Base-by-base conservation (phyloP, 2,888 invertebrate genomes). In the Pharmacophagus antenor region DNA sequence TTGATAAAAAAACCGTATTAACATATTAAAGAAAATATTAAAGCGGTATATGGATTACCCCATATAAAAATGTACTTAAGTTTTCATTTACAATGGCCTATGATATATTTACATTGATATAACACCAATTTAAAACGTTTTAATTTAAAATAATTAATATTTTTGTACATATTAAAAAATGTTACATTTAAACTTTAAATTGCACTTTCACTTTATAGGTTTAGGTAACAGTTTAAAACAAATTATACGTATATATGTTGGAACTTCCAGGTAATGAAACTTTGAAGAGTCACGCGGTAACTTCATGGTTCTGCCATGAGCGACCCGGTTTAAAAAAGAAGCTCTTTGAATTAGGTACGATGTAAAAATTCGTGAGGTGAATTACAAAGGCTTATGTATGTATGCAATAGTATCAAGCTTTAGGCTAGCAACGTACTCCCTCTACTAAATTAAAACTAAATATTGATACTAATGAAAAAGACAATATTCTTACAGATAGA, bases 301-400 rank as follows among this genome's bases (percentile, higher is more conserved):
- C 31, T 12, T 27, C 48, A 47, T 25, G 17, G n/a, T 20, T 0
- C 25, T 50, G 6, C 15, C 15, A 37, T 37, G n/a, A n/a, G n/a
- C 37, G 37, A 37, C 37, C 37, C 37, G 37, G n/a, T 37, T 37
- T 37, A 15, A 37, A 37, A 37, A 37, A 37, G 37, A 37, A 37
- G 37, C 37, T 37, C 37, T 37, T 37, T n/a, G n/a, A 15, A 37
- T 37, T 37, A 37, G n/a, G 37, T 37, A n/a, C 37, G 37, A 37
- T 37, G 37, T 37, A 3, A n/a, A 37, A n/a, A 37, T 37, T n/a
- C 37, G 37, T 37, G 37, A 37, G 37, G 37, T 37, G 37, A 37
- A 37, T 37, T n/a, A 37, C 15, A 37, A n/a, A 37, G 15, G 7
- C 15, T 37, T 1, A 37, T n/a, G 37, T n/a, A n/a, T 1, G n/a